These are phyloP conservation scores for Lophotis ruficrista DNA, from an alignment of 2,113 vertebrate species.

Conservation along the genomic window DNA sequence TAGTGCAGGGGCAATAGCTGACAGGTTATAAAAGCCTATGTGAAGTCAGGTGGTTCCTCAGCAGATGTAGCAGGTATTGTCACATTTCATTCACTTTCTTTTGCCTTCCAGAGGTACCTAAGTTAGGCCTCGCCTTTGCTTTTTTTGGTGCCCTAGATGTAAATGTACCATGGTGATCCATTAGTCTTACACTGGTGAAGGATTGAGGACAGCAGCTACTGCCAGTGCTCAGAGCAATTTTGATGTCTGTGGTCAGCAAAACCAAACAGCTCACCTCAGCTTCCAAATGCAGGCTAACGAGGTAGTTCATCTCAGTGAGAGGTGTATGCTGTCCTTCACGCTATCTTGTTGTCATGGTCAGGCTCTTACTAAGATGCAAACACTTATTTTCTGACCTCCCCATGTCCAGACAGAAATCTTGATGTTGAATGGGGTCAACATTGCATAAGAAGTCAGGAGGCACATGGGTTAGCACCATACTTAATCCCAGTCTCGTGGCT, in stretches of 20 bases:
- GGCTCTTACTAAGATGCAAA: neutral
- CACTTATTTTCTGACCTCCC: neutral
- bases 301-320: neutral
- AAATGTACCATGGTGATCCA: neutral
- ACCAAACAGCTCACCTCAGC: neutral
- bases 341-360: neutral
- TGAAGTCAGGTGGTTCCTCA: neutral
- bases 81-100: neutral
- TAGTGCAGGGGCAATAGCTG: neutral
- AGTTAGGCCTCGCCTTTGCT: neutral
- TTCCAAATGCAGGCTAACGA: neutral
- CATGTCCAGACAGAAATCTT: neutral
- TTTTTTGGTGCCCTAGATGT: neutral
- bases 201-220: neutral
- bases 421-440: accelerated
- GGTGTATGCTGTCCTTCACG: accelerated
- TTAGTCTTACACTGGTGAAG: neutral
- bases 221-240: neutral
- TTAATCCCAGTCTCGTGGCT: neutral
- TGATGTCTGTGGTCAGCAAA: neutral
- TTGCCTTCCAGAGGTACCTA: neutral
- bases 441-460: neutral
- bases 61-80: neutral
- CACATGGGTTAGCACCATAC: accelerated
- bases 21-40: neutral